Evolutionary conservation across 2,113 vertebrate genomes (phyloP), one percentile per base, ranked within the genome.

Genomic region (Triplophysa rosa): DNA sequence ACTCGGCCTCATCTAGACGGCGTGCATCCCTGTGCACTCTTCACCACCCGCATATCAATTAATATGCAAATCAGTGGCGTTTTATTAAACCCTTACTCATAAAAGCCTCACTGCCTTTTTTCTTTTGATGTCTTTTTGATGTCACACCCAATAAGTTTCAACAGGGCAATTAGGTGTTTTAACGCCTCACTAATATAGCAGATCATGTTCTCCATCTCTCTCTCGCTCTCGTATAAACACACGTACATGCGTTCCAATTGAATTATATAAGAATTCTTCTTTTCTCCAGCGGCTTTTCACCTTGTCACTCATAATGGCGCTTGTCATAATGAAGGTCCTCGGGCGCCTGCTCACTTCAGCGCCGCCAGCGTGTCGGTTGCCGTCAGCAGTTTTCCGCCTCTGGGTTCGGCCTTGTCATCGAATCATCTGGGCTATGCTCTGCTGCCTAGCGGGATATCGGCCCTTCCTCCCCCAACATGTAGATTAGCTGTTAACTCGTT

Each of bases 91-190:
- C 45, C 62, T 77, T 70, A 66, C 66, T 77, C 77, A 76, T 49
- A 72, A 47, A 78, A n/a, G 72, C 56, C 78, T 78, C 67, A 37
- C 24, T 61, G 67, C 17, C 67, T 68, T 71, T 67, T 58, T 56
- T 54, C 65, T 7, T 67, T 47, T 72, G 6, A 72, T 72, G 70
- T 72, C 73, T 70, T 77, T 66, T 79, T 78, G 49, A 69, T 80
- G 78, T 83, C 78, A 83, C 77, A 80, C 45, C 72, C 72, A 83
- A 71, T 83, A 67, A 83, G 78, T 70, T 80, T 70, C 59, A 80
- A 64, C 58, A 54, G 71, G 52, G 71, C 47, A 73, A 83, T 83
- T 76, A 76, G 66, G 42, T 54, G 26, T 59, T 58, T 76, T 67
- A 61, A 61, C n/a, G 33, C 70, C 70, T 72, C 70, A 42, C 70